These are phyloP conservation scores for Xyliphius kryptos DNA, from an alignment of 2,113 vertebrate species.

Conservation along the genomic window DNA sequence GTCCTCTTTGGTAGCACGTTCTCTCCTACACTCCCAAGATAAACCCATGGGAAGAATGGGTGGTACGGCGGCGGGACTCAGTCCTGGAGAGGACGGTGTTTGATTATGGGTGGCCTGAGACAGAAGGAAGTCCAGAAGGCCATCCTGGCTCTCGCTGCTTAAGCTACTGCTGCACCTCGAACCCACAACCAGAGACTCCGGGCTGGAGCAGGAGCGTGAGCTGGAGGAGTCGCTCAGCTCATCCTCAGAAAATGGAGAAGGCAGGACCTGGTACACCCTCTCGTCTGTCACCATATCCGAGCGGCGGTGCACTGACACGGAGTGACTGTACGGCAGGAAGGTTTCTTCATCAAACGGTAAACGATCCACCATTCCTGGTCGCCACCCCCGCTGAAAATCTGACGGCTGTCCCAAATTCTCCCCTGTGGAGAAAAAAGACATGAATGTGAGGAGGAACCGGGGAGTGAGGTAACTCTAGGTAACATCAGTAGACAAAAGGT, in stretches of 20 bases:
- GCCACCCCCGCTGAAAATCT: slow-evolving; percentile 2
- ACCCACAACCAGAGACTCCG: slow-evolving; percentile 48
- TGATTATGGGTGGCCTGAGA: slow-evolving; percentile 76
- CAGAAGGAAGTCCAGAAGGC: slow-evolving; percentile 85
- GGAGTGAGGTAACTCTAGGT: background rate
- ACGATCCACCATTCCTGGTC: slow-evolving; percentile 95
- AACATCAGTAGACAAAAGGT: too few species aligned
- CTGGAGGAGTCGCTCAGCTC: slow-evolving; percentile 87
- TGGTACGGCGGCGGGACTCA: slow-evolving; percentile 45
- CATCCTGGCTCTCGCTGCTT: slow-evolving; percentile 78
- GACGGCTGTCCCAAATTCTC: background rate
- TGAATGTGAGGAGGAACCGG: background rate
- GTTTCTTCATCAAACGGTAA: slow-evolving; percentile 80
- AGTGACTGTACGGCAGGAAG: slow-evolving; percentile 71
- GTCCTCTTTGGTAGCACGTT: slow-evolving; percentile 74
- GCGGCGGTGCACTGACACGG: slow-evolving; percentile 59
- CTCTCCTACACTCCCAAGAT: slow-evolving; percentile 76
- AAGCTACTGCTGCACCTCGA: slow-evolving; percentile 60
- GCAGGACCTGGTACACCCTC: slow-evolving; percentile 73
- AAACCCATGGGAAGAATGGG: slow-evolving; percentile 58
- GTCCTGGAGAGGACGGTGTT: slow-evolving; percentile 50
- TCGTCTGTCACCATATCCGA: slow-evolving; percentile 74
- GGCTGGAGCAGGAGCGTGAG: slow-evolving; percentile 62
- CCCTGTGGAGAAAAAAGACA: background rate
- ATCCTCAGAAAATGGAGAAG: slow-evolving; percentile 84